A percentile compares a stretch with the other conserved stretches of the same genome.
These are phyloP conservation scores for Pseudomyrmex cubaensis DNA, from an alignment of 1,140 invertebrate species.

Conservation along the genomic window DNA sequence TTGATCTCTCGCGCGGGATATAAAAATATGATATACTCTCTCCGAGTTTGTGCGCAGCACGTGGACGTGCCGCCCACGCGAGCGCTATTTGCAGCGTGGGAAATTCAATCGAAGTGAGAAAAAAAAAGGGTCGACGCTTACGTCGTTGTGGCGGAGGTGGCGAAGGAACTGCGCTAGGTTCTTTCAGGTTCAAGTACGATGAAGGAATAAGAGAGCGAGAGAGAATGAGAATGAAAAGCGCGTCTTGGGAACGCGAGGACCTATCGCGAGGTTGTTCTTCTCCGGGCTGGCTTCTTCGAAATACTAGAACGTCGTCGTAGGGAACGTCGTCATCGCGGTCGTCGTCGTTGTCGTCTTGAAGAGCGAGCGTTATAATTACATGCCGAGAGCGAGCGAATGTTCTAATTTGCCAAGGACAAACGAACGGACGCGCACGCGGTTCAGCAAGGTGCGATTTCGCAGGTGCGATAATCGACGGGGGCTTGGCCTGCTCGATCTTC, in stretches of 20 bases:
- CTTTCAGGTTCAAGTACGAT: slow-evolving; percentile 65
- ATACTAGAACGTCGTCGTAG: slow-evolving; percentile 63
- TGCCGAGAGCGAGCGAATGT: slow-evolving; percentile 70
- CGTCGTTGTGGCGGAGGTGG: background rate
- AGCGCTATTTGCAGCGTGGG: slow-evolving; percentile 45
- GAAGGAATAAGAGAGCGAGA: background rate
- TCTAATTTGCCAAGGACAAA: slow-evolving; percentile 78
- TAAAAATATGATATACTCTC: slow-evolving; percentile 47
- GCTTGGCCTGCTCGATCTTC: slow-evolving; percentile 1
- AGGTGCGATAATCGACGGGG: slow-evolving; percentile 45
- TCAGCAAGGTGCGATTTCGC: slow-evolving; percentile 25
- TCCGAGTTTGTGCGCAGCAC: slow-evolving; percentile 52
- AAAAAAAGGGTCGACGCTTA: slow-evolving; percentile 50
- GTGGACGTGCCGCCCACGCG: slow-evolving; percentile 45
- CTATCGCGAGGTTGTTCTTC: slow-evolving; percentile 33
- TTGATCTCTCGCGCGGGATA: slow-evolving; percentile 28
- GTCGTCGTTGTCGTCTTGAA: slow-evolving; percentile 54
- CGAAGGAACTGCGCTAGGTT: slow-evolving; percentile 25
- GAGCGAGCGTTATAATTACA: slow-evolving; percentile 72
- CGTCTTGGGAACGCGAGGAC: slow-evolving; percentile 49
- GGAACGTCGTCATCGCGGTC: slow-evolving; percentile 53
- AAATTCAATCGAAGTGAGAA: slow-evolving; percentile 29
- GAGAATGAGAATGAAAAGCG: background rate
- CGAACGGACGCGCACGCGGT: slow-evolving; percentile 24
- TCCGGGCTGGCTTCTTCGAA: background rate